Evolutionary conservation across 2,888 invertebrate genomes (phyloP).

Genomic region (Lycophotia porphyrea): DNA sequence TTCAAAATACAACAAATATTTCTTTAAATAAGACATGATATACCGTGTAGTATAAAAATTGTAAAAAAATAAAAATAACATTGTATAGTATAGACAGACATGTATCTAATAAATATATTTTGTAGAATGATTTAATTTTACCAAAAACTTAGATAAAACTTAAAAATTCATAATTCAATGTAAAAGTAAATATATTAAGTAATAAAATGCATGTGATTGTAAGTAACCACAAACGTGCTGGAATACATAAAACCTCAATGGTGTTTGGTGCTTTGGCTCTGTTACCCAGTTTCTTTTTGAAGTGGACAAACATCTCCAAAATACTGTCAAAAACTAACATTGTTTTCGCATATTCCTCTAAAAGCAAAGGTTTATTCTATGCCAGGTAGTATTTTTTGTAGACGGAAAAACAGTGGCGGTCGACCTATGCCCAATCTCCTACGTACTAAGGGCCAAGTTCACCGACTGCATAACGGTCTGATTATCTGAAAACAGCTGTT

Average conservation of each 20-base stretch:
- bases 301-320: not conserved
- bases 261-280: not conserved
- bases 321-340: not conserved
- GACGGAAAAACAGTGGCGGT: not conserved
- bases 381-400: not conserved
- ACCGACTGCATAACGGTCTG: no score
- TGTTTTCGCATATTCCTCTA: not conserved
- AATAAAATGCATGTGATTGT: slow-evolving; percentile 18
- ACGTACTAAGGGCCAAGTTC: no score
- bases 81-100: not conserved
- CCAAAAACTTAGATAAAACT: slow-evolving; percentile 25
- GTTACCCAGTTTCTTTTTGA: not conserved
- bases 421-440: no score
- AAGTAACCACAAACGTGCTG: slow-evolving; percentile 5
- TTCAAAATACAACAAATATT: no score
- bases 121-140: slow-evolving; percentile 18
- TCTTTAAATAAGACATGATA: no score
- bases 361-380: slow-evolving; percentile 8
- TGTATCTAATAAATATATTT: not conserved
- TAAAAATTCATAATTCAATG: slow-evolving; percentile 13
- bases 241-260: not conserved
- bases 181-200: slow-evolving; percentile 26
- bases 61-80: not conserved
- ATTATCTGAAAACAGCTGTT: no score
- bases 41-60: not conserved